Conservation (phyloP, 1,140 invertebrate genomes). For the Listronotus bonariensis region DNA sequence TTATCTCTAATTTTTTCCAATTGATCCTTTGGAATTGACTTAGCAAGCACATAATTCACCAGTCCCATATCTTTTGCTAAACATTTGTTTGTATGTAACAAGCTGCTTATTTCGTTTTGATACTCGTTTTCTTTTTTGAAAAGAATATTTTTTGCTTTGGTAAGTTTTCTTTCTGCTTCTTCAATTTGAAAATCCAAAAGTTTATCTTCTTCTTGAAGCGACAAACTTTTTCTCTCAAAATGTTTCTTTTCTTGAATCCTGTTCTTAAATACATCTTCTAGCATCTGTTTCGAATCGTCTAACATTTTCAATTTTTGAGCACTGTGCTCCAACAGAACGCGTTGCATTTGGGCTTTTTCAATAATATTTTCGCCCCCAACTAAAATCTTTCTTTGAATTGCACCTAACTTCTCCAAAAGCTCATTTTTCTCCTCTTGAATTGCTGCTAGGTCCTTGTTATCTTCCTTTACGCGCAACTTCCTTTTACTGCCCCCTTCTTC, state of each 20-base stretch:
- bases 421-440: constrained; percentile 73
- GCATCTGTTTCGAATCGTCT: constrained; percentile 77
- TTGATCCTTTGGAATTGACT: constrained; percentile 44
- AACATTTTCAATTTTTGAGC: constrained; percentile 84
- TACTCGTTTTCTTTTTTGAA: constrained; percentile 89
- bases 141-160: constrained; percentile 80
- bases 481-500: constrained; percentile 10
- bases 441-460: constrained; percentile 52
- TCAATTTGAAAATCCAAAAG: constrained; percentile 92
- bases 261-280: constrained; percentile 78
- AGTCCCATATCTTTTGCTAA: constrained; percentile 86
- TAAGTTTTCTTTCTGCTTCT: constrained; percentile 78
- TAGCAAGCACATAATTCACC: constrained; percentile 80
- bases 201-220: constrained; percentile 88
- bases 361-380: constrained; percentile 97
- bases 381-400: constrained; percentile 94
- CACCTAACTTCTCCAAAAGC: constrained; percentile 82
- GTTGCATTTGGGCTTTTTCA: constrained; percentile 95
- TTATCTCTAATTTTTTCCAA: constrained; percentile 30
- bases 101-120: constrained; percentile 92
- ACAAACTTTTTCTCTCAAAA: constrained; percentile 92
- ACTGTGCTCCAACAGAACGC: constrained; percentile 82
- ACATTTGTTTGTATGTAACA: constrained; percentile 87
- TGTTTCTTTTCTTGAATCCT: constrained; percentile 91
- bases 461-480: constrained; percentile 11